These are phyloP conservation scores for Falco naumanni DNA, from an alignment of 2,797 vertebrate genomes.

Conservation along the genomic window DNA sequence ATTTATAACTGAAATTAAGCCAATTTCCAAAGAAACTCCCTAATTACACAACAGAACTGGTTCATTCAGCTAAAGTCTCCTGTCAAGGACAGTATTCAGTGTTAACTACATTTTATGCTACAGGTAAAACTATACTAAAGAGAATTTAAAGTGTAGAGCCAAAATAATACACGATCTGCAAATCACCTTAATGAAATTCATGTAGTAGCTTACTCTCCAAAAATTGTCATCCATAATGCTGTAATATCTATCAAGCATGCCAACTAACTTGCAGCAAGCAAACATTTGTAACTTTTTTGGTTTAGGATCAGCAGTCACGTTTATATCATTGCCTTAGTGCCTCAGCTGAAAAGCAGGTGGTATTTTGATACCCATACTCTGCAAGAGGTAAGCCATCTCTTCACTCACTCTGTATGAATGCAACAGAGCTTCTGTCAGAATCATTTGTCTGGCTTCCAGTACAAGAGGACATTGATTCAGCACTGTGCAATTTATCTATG, in stretches of 20 bases:
- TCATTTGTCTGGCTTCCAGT: slow-evolving; percentile 4
- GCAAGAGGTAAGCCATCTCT: slow-evolving; percentile 2
- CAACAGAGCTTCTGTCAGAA: background rate
- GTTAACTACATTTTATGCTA: background rate
- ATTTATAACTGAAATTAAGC: slow-evolving; percentile 33
- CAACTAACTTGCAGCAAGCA: background rate
- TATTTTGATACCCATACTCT: background rate
- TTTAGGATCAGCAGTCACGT: background rate
- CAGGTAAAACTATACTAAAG: background rate
- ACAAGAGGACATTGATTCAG: slow-evolving; percentile 26
- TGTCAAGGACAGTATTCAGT: background rate
- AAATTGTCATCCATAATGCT: background rate
- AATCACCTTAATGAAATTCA: slow-evolving; percentile 13
- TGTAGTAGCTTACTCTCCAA: background rate
- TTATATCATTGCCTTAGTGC: background rate
- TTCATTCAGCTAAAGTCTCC: background rate
- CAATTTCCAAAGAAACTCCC: slow-evolving; percentile 21
- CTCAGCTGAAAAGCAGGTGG: background rate
- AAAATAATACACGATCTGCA: background rate
- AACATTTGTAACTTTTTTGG: background rate
- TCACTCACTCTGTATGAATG: background rate
- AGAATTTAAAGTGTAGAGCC: background rate
- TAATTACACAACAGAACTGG: background rate
- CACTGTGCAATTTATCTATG: background rate
- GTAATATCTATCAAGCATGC: background rate